phyloP scores from a whole-genome alignment of 2,113 vertebrate species.

The Fregata magnificens region DNA sequence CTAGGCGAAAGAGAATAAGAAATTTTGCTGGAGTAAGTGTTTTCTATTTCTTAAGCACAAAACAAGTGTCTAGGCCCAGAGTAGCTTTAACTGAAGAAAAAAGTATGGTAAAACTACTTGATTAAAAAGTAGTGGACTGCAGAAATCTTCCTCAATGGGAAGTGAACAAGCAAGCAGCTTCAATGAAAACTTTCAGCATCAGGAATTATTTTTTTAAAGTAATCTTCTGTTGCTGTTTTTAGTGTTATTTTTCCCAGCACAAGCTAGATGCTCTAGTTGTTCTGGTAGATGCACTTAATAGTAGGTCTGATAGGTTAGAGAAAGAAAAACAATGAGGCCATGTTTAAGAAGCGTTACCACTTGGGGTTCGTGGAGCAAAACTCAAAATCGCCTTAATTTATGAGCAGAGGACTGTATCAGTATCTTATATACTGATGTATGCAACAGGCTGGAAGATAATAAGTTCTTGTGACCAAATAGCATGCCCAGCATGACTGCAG shows the following conservation, averaged over 20 bases:
- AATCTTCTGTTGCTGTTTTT: neutral
- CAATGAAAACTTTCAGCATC: neutral
- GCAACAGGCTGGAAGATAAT: neutral
- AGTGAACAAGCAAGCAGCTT: neutral
- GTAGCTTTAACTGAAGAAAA: neutral
- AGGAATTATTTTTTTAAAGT: neutral
- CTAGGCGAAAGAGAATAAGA: neutral
- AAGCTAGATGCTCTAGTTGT: neutral
- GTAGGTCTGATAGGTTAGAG: neutral
- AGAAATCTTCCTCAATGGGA: neutral
- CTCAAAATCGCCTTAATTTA: neutral
- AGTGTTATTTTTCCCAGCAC: neutral
- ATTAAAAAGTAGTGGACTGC: neutral
- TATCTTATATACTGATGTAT: neutral
- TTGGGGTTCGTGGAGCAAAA: neutral
- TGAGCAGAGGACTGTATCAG: neutral
- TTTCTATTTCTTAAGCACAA: neutral
- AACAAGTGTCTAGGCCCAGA: neutral
- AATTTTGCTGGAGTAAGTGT: neutral
- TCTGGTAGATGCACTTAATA: neutral
- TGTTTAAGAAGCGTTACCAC: neutral
- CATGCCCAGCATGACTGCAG: neutral
- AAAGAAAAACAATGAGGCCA: neutral
- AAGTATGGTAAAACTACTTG: neutral
- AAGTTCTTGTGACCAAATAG: neutral